Conservation (phyloP, 2,113 vertebrate species). For the Stigmatopora argus region DNA sequence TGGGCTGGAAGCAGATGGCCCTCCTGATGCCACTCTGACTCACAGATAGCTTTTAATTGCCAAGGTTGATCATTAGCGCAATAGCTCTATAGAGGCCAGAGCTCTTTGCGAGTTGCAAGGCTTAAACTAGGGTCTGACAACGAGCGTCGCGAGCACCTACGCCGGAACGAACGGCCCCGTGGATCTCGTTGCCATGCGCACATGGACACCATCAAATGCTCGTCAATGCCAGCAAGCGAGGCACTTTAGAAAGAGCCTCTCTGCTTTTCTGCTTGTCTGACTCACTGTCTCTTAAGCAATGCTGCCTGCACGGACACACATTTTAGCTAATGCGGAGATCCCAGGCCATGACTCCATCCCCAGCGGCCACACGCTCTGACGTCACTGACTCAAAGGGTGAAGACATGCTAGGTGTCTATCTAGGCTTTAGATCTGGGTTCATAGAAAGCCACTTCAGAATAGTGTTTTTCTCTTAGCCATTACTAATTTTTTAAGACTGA, state of each 20-base stretch:
- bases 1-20: slow-evolving; percentile 65
- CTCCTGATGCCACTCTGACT: slow-evolving; percentile 68
- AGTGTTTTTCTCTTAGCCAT: no score
- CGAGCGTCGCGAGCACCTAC: slow-evolving; percentile 31
- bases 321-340: slow-evolving; percentile 21
- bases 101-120: slow-evolving; percentile 46
- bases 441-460: no score
- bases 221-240: slow-evolving; percentile 25
- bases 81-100: slow-evolving; percentile 51
- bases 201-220: slow-evolving; percentile 27
- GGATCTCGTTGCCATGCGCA: slow-evolving; percentile 22
- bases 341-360: slow-evolving; percentile 38
- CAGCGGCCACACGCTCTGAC: slow-evolving; percentile 52
- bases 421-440: no score
- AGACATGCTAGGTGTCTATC: no score
- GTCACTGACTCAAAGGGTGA: slow-evolving; percentile 29
- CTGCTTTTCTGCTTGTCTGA: slow-evolving; percentile 39
- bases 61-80: slow-evolving; percentile 62
- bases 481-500: no score
- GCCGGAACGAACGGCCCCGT: slow-evolving; percentile 22
- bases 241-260: slow-evolving; percentile 22
- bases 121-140: slow-evolving; percentile 58
- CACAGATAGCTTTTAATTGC: slow-evolving; percentile 69
- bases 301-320: slow-evolving; percentile 24
- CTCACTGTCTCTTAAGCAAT: slow-evolving; percentile 44